Evolutionary conservation across 2,797 vertebrate species (phyloP).

Genomic region (Ispidina lecontei): DNA sequence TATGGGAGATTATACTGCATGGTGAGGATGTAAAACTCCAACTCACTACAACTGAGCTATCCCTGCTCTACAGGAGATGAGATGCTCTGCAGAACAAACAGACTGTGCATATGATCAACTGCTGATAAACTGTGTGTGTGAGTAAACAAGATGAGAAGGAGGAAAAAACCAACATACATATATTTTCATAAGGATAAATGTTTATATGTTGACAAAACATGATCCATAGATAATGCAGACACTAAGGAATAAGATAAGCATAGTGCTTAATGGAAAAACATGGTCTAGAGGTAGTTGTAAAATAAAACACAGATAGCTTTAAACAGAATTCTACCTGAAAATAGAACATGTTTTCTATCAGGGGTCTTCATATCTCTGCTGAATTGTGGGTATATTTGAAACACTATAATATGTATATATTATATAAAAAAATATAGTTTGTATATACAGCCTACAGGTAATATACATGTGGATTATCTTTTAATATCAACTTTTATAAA

Average conservation of each 20-base stretch:
- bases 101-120: background rate
- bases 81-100: background rate
- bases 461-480: background rate
- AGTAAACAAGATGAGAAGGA: background rate
- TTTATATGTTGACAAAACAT: background rate
- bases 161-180: fast-evolving
- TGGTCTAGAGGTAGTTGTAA: background rate
- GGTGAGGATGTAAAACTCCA: background rate
- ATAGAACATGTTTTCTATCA: background rate
- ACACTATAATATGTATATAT: background rate
- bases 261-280: background rate
- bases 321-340: background rate
- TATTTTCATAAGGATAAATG: background rate
- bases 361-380: background rate
- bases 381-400: background rate
- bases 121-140: background rate
- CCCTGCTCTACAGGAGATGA: background rate
- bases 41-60: background rate
- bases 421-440: no score
- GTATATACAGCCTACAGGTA: background rate
- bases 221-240: background rate
- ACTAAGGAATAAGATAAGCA: background rate
- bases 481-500: background rate
- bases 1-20: background rate
- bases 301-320: background rate